Evolutionary conservation across 1,140 invertebrate species (phyloP), one percentile per base, ranked within the genome.

Genomic region (Diorhabda elongata): DNA sequence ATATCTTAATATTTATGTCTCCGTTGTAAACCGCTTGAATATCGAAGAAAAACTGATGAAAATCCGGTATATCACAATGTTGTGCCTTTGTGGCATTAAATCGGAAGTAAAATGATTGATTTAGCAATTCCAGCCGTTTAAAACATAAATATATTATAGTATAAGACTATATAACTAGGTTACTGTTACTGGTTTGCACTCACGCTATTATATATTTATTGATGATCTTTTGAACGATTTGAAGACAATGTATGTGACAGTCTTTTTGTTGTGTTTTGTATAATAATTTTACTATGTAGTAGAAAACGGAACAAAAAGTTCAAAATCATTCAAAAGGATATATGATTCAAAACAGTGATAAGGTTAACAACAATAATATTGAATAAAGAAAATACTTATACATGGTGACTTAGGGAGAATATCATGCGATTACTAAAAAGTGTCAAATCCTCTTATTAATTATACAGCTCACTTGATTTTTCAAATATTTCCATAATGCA

Each of bases 71-170:
- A 66, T 64, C 62, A 45, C 26, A 61, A 41, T 61, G 42, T 52
- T 61, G 42, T 52, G 65, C 63, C 67, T 71, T 66, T 52, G 47
- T 52, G 47, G 47, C 47, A 52, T 52, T 52, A 52, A 52, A 52
- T 67, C 66, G 59, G 57, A 61, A 67, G 64, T 52, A 52, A 52
- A 68, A 64, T 71, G 67, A 71, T 71, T 68, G 70, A 71, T 71
- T 69, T 61, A 56, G 42, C 42, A 44, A 58, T 71, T 44, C 59
- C 59, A 56, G 42, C 47, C 58, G 47, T 71, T 44, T 64, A 56
- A 64, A 44, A 58, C 62, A 64, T 64, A 62, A 62, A 64, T 63
- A 42, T 41, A 59, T 26, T 67, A 67, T 60, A 61, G 44, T 43
- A 45, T 67, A 56, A 44, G 26, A 60, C 47, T 56, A 67, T 57